Evolutionary conservation across 2,113 vertebrate species (phyloP).

Genomic region (Kryptolebias marmoratus): DNA sequence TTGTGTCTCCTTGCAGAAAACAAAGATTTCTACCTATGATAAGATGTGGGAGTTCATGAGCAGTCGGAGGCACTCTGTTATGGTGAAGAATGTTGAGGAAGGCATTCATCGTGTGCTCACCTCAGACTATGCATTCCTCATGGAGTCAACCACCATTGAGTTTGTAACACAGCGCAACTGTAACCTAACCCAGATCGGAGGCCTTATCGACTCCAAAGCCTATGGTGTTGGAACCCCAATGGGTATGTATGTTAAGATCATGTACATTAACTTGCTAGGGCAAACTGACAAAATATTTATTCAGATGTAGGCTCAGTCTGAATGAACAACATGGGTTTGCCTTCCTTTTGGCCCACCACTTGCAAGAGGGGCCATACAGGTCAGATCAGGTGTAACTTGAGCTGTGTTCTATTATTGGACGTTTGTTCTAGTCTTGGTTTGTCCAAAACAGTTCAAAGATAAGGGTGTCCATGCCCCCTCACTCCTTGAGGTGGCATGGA

Average conservation of each 20-base stretch:
- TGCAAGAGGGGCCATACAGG: too few species aligned
- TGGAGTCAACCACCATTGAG: slow-evolving; percentile 98
- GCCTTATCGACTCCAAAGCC: slow-evolving; percentile 97
- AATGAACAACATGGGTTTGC: too few species aligned
- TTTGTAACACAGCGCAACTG: slow-evolving; percentile 98
- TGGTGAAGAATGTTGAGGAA: slow-evolving; percentile 96
- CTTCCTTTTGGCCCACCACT: too few species aligned
- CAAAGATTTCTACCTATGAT: slow-evolving; percentile 97
- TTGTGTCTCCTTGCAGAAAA: slow-evolving; percentile 83
- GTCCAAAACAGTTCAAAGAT: too few species aligned
- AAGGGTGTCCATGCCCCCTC: too few species aligned
- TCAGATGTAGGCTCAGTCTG: too few species aligned
- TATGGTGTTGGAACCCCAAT: slow-evolving; percentile 97
- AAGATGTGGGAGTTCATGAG: slow-evolving; percentile 99
- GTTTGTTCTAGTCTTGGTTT: too few species aligned
- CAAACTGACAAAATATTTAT: too few species aligned
- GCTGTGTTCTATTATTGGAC: too few species aligned
- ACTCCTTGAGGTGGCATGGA: too few species aligned
- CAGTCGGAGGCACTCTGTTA: slow-evolving; percentile 93
- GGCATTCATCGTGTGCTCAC: slow-evolving; percentile 95
- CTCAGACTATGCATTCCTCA: slow-evolving; percentile 96
- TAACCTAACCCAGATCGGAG: slow-evolving; percentile 96
- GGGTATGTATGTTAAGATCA: slow-evolving; percentile 78
- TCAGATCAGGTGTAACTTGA: too few species aligned
- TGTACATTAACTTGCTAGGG: too few species aligned